phyloP scores from a whole-genome alignment of 2,888 invertebrate species.

The Empis livida region DNA sequence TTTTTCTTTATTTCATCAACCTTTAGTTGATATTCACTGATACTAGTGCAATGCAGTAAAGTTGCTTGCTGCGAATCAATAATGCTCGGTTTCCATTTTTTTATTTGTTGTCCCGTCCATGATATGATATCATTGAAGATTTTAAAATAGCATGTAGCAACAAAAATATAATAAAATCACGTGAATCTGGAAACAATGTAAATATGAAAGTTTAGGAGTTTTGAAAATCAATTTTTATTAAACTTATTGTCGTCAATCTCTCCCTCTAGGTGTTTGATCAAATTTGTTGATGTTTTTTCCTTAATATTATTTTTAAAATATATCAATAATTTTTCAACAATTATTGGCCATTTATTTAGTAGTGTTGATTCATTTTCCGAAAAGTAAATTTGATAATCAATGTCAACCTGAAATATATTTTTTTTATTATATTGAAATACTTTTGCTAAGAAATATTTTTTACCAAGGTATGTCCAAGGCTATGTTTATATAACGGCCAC shows the following conservation, averaged over 20 bases:
- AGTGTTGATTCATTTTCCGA: conserved; percentile 1
- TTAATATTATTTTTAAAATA: conserved; percentile 1
- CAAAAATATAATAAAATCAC: conserved; percentile 4
- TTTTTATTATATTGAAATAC: not conserved
- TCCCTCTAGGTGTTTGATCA: conserved; percentile 1
- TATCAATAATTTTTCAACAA: not conserved
- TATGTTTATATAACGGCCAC: conserved; percentile 8
- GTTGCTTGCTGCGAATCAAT: not conserved
- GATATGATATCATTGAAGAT: conserved; percentile 1
- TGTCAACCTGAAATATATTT: conserved; percentile 4
- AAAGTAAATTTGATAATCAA: conserved; percentile 4
- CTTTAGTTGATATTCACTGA: no score
- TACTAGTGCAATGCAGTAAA: no score
- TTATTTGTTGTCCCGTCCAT: conserved; percentile 1
- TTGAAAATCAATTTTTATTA: not conserved
- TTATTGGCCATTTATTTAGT: not conserved
- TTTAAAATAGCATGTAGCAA: conserved; percentile 5
- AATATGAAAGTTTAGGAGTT: not conserved
- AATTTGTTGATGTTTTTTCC: not conserved
- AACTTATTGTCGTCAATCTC: conserved; percentile 5
- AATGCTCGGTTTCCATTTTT: conserved; percentile 7
- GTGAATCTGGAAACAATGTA: conserved; percentile 5
- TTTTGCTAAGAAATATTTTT: not conserved
- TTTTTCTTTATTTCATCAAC: not conserved
- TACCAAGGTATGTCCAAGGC: conserved; percentile 6